Percentiles rank a stretch among this genome's conserved stretches.
Conservation (phyloP, 2,113 vertebrate genomes). For the Gallinago media region DNA sequence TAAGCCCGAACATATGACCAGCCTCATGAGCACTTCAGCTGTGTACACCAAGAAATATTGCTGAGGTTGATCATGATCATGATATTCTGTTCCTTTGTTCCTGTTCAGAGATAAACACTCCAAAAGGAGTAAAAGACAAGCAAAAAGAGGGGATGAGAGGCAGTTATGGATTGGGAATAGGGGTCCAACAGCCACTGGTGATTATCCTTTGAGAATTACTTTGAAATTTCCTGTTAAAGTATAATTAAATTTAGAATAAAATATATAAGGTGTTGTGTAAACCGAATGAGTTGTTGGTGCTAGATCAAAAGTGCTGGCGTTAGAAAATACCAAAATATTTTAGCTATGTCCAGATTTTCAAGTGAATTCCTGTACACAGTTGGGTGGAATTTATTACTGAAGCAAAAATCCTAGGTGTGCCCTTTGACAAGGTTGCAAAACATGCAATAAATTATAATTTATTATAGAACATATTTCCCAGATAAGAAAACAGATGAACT, state of each 20-base stretch:
- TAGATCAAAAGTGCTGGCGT: neutral
- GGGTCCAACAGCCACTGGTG: neutral
- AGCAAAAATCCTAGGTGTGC: constrained; percentile 55
- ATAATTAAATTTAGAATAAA: neutral
- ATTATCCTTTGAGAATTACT: neutral
- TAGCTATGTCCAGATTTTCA: constrained; percentile 6
- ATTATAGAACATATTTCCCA: constrained; percentile 44
- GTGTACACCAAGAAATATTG: neutral
- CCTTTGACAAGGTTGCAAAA: constrained; percentile 52
- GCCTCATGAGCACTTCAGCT: neutral
- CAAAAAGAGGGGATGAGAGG: neutral
- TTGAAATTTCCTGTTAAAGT: neutral
- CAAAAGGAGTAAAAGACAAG: neutral
- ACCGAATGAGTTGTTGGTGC: neutral
- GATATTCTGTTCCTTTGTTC: neutral
- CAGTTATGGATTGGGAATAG: neutral
- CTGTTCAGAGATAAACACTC: neutral
- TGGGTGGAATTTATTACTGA: constrained; percentile 39
- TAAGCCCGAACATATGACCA: neutral
- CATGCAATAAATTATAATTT: constrained; percentile 57
- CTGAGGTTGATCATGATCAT: neutral
- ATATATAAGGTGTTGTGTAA: neutral
- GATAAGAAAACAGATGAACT: constrained; percentile 60
- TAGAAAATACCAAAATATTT: constrained; percentile 36
- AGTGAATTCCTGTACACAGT: constrained; percentile 28